Evolutionary conservation across 2,797 vertebrate genomes (phyloP), one percentile per base, ranked within the genome.

Genomic region (Oryzias sinensis): DNA sequence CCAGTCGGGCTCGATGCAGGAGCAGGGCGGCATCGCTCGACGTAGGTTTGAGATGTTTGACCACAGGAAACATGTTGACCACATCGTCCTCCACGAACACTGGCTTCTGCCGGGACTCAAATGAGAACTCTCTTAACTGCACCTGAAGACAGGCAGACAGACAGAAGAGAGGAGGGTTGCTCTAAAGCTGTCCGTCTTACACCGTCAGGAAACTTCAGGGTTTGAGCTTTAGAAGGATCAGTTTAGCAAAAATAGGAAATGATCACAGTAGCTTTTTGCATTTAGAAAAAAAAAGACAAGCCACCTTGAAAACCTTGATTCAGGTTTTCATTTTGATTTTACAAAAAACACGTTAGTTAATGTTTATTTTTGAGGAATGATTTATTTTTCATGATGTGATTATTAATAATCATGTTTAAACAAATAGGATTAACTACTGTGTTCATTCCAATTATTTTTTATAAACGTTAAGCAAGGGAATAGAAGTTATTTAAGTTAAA

Each of bases 11-110:
- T 3, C 90, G 93, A 74, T 93, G 94, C 74, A 98, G 91, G 68
- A 99, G 95, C 71, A 84, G 87, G 25, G 95, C 92, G 64, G 95
- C 96, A 1, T 98, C 95, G 0, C 92, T 93, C 3, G 94, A 92
- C 72, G 94, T 94, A 37, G 93, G 93, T 62, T 90, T 94, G 68
- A 98, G 92, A 0, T 97, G 95, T 83, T 95, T 97, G 84, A 97
- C 94, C 46, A 98, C 92, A 0, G 97, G 96, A 77, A 98, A 99
- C 89, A 99, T 96, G 81, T 99, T 99, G 65, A 98, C 85, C 52
- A 98, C 91, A 14, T 99, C 96, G 59, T 98, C 96, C 80, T 98
- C 95, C 0, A 90, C 90, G 76, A 99, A 98, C 13, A 88, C 90
- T 0, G 94, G 92, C 62, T 91, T 94, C 81, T 96, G 93, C 56